These are phyloP conservation scores for Nymphalis c-album DNA, from an alignment of 2,888 invertebrate species.

Conservation along the genomic window DNA sequence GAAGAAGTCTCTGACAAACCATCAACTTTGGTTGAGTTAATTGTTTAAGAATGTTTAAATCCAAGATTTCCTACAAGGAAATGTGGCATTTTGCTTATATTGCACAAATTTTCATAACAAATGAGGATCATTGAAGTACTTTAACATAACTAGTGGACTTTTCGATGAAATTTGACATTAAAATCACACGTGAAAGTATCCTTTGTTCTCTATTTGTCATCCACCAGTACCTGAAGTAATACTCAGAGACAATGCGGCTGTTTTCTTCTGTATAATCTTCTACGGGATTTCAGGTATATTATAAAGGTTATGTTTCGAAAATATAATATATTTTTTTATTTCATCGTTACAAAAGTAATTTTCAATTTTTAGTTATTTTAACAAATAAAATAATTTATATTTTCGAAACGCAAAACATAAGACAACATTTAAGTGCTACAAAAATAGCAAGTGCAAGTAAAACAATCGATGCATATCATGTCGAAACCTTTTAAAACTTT, in stretches of 20 bases:
- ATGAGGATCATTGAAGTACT: neutral
- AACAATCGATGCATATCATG: slow-evolving; percentile 32
- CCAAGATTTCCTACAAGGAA: no score
- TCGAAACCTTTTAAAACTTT: slow-evolving; percentile 27
- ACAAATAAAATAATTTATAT: neutral
- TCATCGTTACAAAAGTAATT: neutral
- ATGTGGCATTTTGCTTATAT: neutral
- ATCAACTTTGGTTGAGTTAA: no score
- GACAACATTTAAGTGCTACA: slow-evolving; percentile 60
- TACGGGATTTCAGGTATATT: slow-evolving; percentile 19
- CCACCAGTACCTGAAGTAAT: slow-evolving; percentile 99
- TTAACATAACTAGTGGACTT: no score
- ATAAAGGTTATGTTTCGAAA: slow-evolving; percentile 34
- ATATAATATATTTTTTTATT: slow-evolving; percentile 37
- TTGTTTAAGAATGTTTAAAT: no score
- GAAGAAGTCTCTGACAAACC: no score
- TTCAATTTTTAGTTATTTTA: neutral
- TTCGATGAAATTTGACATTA: neutral
- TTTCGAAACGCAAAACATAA: slow-evolving; percentile 43
- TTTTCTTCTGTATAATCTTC: slow-evolving; percentile 25
- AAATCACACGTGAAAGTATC: slow-evolving; percentile 40
- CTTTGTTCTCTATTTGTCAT: slow-evolving; percentile 49
- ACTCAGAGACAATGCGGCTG: slow-evolving; percentile 68
- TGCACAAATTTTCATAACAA: neutral
- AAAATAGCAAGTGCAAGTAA: slow-evolving; percentile 56